Evolutionary conservation across 1,140 invertebrate species (phyloP).

Genomic region (Maniola jurtina): DNA sequence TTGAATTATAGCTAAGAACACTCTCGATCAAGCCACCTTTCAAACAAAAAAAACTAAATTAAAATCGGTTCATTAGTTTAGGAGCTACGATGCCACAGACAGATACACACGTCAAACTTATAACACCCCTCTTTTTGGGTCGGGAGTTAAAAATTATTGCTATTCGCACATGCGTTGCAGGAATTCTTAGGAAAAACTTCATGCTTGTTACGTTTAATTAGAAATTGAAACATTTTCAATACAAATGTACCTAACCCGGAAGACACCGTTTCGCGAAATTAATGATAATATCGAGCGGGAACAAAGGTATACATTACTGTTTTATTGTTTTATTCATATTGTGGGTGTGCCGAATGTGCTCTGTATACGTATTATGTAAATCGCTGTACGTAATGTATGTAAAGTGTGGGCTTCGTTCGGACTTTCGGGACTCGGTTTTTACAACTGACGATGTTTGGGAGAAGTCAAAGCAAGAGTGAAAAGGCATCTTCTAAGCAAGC

Average conservation of each 20-base stretch:
- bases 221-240: not conserved
- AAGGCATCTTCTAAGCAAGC: not conserved
- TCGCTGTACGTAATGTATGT: conserved; percentile 45
- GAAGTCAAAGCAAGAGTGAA: not conserved
- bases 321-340: conserved; percentile 57
- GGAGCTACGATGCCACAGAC: no score
- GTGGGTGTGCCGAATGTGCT: conserved; percentile 37
- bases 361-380: conserved; percentile 50
- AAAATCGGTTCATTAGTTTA: no score
- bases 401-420: conserved; percentile 42
- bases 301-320: conserved; percentile 46
- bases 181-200: no score
- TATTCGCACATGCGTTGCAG: no score
- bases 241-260: conserved; percentile 3
- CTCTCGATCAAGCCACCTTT: no score
- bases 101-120: no score
- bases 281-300: conserved; percentile 35
- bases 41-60: no score
- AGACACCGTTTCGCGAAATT: conserved; percentile 25
- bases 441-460: not conserved
- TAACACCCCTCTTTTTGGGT: no score
- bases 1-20: no score
- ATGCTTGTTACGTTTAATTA: not conserved
- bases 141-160: no score
- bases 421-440: conserved; percentile 27